These are phyloP conservation scores for Dolichallabes microphthalmus DNA, from an alignment of 2,113 vertebrate genomes.

Conservation along the genomic window DNA sequence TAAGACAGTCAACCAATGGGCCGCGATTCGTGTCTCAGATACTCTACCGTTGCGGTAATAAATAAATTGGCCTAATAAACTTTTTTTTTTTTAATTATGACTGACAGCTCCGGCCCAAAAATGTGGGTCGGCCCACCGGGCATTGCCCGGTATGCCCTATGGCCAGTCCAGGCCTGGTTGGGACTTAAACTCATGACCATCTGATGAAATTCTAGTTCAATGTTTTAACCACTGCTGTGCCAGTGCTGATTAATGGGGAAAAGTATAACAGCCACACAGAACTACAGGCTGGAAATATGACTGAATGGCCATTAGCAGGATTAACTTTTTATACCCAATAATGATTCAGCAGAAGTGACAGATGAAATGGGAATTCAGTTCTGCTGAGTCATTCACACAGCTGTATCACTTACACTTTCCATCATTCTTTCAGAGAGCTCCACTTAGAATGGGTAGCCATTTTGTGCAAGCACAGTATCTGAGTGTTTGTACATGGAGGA, in stretches of 20 bases:
- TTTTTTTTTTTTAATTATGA: no score
- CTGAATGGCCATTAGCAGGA: not conserved
- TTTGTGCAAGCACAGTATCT: slow-evolving; percentile 37
- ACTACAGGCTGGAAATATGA: not conserved
- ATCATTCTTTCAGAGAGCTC: not conserved
- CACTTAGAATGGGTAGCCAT: slow-evolving; percentile 31
- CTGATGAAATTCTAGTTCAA: not conserved
- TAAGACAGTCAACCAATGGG: no score
- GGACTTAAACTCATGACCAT: not conserved
- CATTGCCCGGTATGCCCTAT: no score
- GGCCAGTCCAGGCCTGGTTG: no score
- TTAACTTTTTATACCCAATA: slow-evolving; percentile 1
- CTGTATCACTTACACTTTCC: slow-evolving; percentile 18
- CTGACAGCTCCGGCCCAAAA: no score
- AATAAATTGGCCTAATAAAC: no score
- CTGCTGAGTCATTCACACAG: slow-evolving; percentile 36
- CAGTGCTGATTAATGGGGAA: not conserved
- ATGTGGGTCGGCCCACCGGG: no score
- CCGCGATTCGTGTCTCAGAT: no score
- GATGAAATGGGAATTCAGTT: not conserved
- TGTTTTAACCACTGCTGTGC: not conserved
- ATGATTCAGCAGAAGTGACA: slow-evolving; percentile 19
- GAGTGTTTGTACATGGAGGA: not conserved
- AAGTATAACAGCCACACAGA: not conserved
- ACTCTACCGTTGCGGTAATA: no score